Conservation (phyloP, 2,888 invertebrate species). For the Latrodectus elegans region DNA sequence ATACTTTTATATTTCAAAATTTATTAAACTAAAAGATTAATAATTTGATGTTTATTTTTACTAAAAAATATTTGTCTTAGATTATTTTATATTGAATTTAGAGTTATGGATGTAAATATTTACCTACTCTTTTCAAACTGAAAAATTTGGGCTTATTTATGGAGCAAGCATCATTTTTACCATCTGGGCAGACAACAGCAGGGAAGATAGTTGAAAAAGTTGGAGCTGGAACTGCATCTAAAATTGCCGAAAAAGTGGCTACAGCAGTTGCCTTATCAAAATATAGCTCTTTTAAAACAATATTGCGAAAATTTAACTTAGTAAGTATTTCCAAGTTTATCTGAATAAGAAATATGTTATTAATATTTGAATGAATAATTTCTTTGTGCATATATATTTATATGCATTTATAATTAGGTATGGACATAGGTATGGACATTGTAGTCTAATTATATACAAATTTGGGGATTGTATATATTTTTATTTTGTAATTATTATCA, state of each 20-base stretch:
- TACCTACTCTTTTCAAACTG: conserved; percentile 86
- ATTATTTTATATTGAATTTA: conserved; percentile 70
- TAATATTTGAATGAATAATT: not conserved
- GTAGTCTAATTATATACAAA: no score
- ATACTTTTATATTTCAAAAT: no score
- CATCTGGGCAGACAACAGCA: conserved; percentile 76
- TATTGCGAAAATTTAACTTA: conserved; percentile 84
- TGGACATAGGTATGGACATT: no score
- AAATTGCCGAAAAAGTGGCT: conserved; percentile 75
- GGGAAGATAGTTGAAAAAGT: conserved; percentile 73
- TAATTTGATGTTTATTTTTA: no score
- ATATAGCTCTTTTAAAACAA: conserved; percentile 81
- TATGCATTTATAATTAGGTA: no score
- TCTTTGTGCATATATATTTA: not conserved
- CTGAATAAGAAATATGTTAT: not conserved
- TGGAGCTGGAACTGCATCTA: conserved; percentile 74
- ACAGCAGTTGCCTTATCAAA: conserved; percentile 77
- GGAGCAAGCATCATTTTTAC: conserved; percentile 74
- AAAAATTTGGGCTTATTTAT: conserved; percentile 82
- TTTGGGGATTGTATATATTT: not conserved
- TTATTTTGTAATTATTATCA: no score
- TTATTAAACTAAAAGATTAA: not conserved
- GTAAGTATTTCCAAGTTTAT: conserved; percentile 74
- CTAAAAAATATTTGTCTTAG: no score
- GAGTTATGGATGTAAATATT: conserved; percentile 88